These are phyloP conservation scores for Acridotheres tristis DNA, from an alignment of 2,797 vertebrate species.

Conservation along the genomic window DNA sequence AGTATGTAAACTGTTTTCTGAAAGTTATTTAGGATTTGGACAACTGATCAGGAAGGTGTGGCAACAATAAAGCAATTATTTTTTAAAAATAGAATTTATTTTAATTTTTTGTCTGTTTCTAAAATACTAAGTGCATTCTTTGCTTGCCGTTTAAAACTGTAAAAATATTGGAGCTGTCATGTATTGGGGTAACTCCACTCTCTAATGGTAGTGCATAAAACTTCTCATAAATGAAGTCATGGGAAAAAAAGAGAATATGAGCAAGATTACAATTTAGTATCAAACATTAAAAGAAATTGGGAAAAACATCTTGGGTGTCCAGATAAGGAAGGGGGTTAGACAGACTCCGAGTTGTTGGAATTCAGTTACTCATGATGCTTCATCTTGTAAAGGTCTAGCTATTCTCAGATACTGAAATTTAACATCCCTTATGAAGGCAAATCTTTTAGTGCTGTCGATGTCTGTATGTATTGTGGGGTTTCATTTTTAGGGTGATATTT, in stretches of 20 bases:
- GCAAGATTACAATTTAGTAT: background rate
- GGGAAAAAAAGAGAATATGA: background rate
- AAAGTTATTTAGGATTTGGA: conserved; percentile 6
- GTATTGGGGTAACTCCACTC: background rate
- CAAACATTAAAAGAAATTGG: background rate
- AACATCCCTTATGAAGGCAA: background rate
- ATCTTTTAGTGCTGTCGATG: background rate
- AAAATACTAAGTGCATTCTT: background rate
- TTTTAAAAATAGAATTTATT: conserved; percentile 47
- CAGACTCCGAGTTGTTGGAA: background rate
- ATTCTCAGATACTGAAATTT: background rate
- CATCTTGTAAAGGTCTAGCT: background rate
- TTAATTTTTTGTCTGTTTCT: background rate
- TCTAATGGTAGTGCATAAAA: background rate
- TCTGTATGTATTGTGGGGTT: background rate
- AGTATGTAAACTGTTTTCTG: conserved; percentile 17
- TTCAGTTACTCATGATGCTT: background rate
- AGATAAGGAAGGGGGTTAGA: background rate
- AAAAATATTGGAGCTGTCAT: background rate
- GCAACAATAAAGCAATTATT: conserved; percentile 28
- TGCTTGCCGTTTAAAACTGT: conserved; percentile 13
- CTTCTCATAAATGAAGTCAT: background rate
- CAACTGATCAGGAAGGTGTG: background rate
- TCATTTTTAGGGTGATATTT: background rate
- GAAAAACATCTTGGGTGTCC: background rate